These are phyloP conservation scores for Drosophila pallidifrons DNA, from an alignment of 1,140 invertebrate species.

Conservation along the genomic window DNA sequence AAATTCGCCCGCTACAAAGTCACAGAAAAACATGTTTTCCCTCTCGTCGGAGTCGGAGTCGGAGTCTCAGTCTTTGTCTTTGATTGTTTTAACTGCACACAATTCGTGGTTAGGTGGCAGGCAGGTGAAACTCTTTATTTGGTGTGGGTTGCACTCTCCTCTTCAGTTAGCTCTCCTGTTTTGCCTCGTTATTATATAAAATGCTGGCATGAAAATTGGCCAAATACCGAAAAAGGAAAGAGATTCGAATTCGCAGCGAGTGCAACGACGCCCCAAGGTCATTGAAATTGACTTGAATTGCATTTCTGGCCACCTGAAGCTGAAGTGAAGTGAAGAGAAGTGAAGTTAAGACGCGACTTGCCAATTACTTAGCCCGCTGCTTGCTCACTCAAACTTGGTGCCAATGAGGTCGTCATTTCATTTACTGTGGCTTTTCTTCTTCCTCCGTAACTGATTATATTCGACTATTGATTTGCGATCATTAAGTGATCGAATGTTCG, in stretches of 20 bases:
- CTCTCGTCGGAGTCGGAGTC: constrained; percentile 3
- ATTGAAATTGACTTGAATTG: constrained; percentile 65
- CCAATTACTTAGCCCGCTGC: constrained; percentile 15
- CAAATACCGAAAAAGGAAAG: constrained; percentile 15
- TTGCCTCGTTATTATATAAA: constrained; percentile 63
- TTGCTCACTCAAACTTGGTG: background rate
- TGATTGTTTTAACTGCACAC: constrained; percentile 45
- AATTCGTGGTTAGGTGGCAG: constrained; percentile 44
- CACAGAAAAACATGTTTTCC: constrained; percentile 64
- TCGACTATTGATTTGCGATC: constrained; percentile 3
- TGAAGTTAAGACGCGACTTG: constrained; percentile 24
- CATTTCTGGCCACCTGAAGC: constrained; percentile 11
- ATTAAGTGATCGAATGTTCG: constrained; percentile 2
- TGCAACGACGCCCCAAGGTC: constrained; percentile 75
- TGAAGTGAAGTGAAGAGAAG: constrained; percentile 7
- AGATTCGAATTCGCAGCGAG: constrained; percentile 28
- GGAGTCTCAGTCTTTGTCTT: background rate
- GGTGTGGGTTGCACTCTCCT: constrained; percentile 29
- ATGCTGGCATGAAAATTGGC: constrained; percentile 37
- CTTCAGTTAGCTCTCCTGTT: constrained; percentile 9
- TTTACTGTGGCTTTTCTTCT: constrained; percentile 12
- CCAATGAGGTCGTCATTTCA: constrained; percentile 25
- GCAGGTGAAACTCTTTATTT: constrained; percentile 57
- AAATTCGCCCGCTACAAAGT: constrained; percentile 59
- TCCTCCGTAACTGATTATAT: constrained; percentile 13